These are phyloP conservation scores for Hemistola chrysoprasaria DNA, from an alignment of 2,888 invertebrate genomes.

Conservation along the genomic window DNA sequence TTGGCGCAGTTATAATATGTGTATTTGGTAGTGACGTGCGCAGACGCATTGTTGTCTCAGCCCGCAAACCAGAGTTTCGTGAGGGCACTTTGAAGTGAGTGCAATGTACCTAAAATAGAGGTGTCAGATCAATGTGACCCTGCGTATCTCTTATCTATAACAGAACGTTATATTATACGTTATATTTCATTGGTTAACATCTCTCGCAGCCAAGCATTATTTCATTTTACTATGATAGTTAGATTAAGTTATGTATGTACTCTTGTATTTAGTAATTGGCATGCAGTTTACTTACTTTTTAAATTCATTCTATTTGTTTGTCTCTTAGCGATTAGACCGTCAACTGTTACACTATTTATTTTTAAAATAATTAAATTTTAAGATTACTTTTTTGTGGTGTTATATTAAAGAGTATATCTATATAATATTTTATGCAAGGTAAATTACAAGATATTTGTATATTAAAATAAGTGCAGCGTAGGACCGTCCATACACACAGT, in stretches of 20 bases:
- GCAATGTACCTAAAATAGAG: slow-evolving; percentile 27
- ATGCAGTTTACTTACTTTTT: slow-evolving; percentile 22
- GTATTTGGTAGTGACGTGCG: not conserved
- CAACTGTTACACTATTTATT: too few relatives aligned
- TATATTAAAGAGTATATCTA: too few relatives aligned
- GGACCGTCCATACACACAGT: too few relatives aligned
- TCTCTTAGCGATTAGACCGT: too few relatives aligned
- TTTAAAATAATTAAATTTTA: too few relatives aligned
- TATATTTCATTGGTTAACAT: slow-evolving; percentile 11
- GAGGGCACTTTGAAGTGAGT: slow-evolving; percentile 21
- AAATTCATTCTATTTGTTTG: too few relatives aligned
- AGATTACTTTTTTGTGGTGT: too few relatives aligned
- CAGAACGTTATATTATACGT: slow-evolving; percentile 19
- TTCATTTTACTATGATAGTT: slow-evolving; percentile 22
- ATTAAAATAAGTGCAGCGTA: too few relatives aligned
- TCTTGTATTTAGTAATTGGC: slow-evolving; percentile 29
- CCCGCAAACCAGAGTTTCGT: slow-evolving; percentile 11
- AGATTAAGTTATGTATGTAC: slow-evolving; percentile 19
- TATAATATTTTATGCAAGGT: too few relatives aligned
- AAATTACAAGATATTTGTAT: too few relatives aligned
- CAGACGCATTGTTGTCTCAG: slow-evolving; percentile 21
- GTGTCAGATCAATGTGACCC: slow-evolving; percentile 33
- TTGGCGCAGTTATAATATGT: too few relatives aligned
- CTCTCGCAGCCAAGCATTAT: slow-evolving; percentile 4
- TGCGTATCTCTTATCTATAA: slow-evolving; percentile 23